Conservation (phyloP, 2,888 invertebrate species). For the Lomographa bimaculata region DNA sequence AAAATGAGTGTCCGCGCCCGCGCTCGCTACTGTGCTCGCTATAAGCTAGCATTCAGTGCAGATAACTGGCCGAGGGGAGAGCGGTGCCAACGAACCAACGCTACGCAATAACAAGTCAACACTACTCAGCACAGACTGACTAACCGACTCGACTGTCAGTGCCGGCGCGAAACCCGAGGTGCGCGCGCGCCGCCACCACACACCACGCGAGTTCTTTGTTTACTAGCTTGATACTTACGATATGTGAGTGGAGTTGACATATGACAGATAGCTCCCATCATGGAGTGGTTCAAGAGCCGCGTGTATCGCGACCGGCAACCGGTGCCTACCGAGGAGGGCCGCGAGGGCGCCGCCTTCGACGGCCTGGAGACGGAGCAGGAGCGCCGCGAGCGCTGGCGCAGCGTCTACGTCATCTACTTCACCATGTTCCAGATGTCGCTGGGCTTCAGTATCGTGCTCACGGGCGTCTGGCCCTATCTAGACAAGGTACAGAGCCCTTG, state of each 20-base stretch:
- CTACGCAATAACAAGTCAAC: not conserved
- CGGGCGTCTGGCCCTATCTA: conserved; percentile 95
- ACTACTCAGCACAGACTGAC: too few relatives aligned
- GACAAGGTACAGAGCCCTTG: conserved; percentile 89
- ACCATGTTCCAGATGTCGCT: conserved; percentile 95
- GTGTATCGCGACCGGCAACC: conserved; percentile 30
- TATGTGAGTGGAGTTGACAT: conserved; percentile 25
- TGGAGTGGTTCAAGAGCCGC: conserved; percentile 60
- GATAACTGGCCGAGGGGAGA: too few relatives aligned
- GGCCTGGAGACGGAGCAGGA: conserved; percentile 86
- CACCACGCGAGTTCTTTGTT: conserved; percentile 34
- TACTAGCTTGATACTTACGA: conserved; percentile 29
- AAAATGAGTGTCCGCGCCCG: too few relatives aligned
- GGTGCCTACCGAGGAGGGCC: conserved; percentile 8
- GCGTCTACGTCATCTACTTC: conserved; percentile 92
- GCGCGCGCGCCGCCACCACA: conserved; percentile 33
- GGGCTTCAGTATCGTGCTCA: conserved; percentile 93
- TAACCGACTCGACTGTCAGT: conserved; percentile 4
- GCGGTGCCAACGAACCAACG: conserved; percentile 12
- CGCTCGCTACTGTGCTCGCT: too few relatives aligned
- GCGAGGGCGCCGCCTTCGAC: conserved; percentile 48
- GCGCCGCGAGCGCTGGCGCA: conserved; percentile 88
- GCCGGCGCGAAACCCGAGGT: conserved; percentile 29
- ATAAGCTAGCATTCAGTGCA: too few relatives aligned
- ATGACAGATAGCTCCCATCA: too few relatives aligned